Evolutionary conservation across 1,140 invertebrate genomes (phyloP).

Genomic region (Ostrea edulis): DNA sequence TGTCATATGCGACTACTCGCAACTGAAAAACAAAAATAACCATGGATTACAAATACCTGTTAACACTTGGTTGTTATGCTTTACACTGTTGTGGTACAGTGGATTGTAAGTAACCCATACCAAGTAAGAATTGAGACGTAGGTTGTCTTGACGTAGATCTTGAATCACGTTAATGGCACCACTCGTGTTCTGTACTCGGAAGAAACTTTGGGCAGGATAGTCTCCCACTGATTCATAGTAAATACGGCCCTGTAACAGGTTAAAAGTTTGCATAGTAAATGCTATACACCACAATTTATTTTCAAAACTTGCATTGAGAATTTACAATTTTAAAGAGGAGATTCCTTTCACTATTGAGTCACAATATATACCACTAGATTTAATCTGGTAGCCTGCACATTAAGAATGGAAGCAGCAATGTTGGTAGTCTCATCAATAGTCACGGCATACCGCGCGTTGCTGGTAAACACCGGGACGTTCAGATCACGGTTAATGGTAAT

Average conservation of each 20-base stretch:
- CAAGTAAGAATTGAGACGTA: constrained; percentile 39
- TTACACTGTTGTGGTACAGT: not conserved
- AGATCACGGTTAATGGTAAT: constrained; percentile 38
- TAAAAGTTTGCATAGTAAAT: not conserved
- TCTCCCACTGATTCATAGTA: constrained; percentile 58
- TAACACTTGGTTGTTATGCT: not conserved
- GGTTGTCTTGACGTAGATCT: constrained; percentile 47
- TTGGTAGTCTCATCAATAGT: constrained; percentile 42
- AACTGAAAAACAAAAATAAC: constrained; percentile 60
- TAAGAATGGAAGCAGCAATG: not conserved
- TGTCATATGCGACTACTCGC: constrained; percentile 66
- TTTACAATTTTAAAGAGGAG: not conserved
- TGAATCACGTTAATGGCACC: constrained; percentile 45
- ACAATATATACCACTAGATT: constrained; percentile 22
- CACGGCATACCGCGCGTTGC: constrained; percentile 42
- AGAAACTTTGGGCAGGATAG: constrained; percentile 55
- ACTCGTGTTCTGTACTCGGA: constrained; percentile 77
- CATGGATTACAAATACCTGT: not conserved
- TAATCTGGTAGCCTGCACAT: constrained; percentile 36
- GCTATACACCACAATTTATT: not conserved
- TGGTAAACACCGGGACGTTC: constrained; percentile 29
- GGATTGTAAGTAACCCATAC: not conserved
- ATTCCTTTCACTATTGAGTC: not conserved
- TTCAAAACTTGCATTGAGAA: not conserved
- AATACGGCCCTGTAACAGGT: constrained; percentile 40